These are phyloP conservation scores for Parambassis ranga DNA, from an alignment of 2,797 vertebrate genomes.

Conservation along the genomic window DNA sequence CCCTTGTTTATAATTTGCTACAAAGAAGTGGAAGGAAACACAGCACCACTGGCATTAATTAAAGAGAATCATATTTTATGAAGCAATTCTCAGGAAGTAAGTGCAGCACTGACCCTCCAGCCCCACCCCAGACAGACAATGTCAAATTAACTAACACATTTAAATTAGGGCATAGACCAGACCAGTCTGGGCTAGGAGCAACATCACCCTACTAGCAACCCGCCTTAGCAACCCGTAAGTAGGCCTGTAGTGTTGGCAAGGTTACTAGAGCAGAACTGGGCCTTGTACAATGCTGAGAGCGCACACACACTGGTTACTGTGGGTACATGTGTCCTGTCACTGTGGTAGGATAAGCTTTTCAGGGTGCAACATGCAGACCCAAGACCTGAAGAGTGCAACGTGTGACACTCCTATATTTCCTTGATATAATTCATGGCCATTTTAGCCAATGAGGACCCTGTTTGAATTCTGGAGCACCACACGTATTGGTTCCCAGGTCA, in stretches of 20 bases:
- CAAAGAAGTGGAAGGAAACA: conserved; percentile 67
- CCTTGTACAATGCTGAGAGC: conserved; percentile 64
- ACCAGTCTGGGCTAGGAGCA: conserved; percentile 82
- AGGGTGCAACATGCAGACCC: conserved; percentile 55
- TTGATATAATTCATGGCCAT: conserved; percentile 78
- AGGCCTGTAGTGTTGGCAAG: conserved; percentile 68
- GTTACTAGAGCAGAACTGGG: conserved; percentile 74
- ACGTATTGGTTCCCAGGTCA: conserved; percentile 62
- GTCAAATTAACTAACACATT: conserved; percentile 81
- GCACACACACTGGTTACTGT: conserved; percentile 71
- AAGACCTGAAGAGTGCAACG: conserved; percentile 59
- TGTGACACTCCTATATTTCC: conserved; percentile 71
- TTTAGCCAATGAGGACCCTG: conserved; percentile 80
- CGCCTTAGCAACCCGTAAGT: conserved; percentile 70
- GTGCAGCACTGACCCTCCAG: conserved; percentile 84
- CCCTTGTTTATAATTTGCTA: conserved; percentile 41
- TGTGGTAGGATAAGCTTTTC: conserved; percentile 35
- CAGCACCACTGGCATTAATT: conserved; percentile 75
- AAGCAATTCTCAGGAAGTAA: conserved; percentile 85
- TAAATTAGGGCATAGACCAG: conserved; percentile 79
- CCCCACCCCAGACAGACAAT: conserved; percentile 81
- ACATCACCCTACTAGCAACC: conserved; percentile 77
- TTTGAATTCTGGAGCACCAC: conserved; percentile 72
- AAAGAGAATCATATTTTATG: conserved; percentile 86
- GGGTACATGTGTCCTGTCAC: conserved; percentile 62